Evolutionary conservation across 2,113 vertebrate species (phyloP), one percentile per base, ranked within the genome.

Genomic region (Penelope pileata): DNA sequence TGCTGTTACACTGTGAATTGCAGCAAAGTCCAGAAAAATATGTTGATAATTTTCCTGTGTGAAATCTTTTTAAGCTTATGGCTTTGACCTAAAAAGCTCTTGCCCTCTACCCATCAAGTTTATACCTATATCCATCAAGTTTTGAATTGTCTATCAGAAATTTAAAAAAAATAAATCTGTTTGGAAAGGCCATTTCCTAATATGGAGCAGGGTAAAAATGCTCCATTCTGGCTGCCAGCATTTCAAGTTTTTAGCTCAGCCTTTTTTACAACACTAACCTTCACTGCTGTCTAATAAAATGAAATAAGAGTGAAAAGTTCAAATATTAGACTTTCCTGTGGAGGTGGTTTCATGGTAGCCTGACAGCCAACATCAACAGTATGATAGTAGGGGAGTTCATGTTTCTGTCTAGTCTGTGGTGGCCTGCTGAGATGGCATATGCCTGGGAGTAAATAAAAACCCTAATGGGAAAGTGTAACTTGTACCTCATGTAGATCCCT

Each of bases 251-350:
- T 94, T 75, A 95, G 68, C 66, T 94, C 56, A 80, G 92, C 27
- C 83, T 93, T 88, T 70, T 76, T 74, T 54, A 96, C 60, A 97
- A 96, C 95, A 86, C 92, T 94, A 90, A 97, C 94, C 94, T 97
- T 96, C 95, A 91, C 54, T 92, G 93, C 95, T 95, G 94, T 95
- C 91, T 96, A 96, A 94, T 91, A 95, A 97, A 97, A 91, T 79
- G 96, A 96, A 97, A 90, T 69, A 92, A 95, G 95, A 98, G 97
- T 97, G 97, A 98, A 98, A 98, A 98, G 98, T 98, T 98, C 97
- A 98, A 98, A 98, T 98, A 98, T 98, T 98, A 95, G 97, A 93
- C 97, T 98, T 98, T 98, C 97, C 97, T 97, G 88, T 96, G 96
- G 97, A 79, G 91, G 95, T 93, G 92, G 89, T 96, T 97, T 97